Conservation (phyloP, 1,140 invertebrate genomes). For the Macrobrachium nipponense region DNA sequence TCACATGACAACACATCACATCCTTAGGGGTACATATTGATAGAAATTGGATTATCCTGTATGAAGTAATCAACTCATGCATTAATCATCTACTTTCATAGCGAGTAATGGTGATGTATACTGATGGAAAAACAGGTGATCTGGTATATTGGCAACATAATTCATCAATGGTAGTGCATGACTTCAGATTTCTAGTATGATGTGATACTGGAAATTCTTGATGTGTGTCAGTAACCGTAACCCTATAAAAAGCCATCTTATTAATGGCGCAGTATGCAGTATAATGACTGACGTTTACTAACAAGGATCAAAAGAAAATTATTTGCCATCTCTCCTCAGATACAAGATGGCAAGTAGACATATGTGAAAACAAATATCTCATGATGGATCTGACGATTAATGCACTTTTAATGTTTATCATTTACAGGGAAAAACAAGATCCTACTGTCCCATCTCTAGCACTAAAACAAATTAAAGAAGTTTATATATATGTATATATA, state of each 20-base stretch:
- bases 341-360: slow-evolving; percentile 24
- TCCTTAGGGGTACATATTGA: slow-evolving; percentile 45
- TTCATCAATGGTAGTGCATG: too few relatives aligned
- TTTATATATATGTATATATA: background rate
- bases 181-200: slow-evolving; percentile 6
- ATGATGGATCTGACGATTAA: too few relatives aligned
- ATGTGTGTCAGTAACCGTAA: slow-evolving; percentile 42
- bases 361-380: background rate
- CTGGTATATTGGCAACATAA: too few relatives aligned
- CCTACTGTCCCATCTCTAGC: slow-evolving; percentile 31
- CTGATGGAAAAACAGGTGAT: background rate
- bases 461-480: background rate
- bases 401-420: background rate
- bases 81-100: slow-evolving; percentile 21
- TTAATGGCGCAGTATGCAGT: too few relatives aligned
- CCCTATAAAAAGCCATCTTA: background rate
- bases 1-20: slow-evolving; percentile 49
- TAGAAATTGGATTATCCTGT: slow-evolving; percentile 29
- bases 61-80: slow-evolving; percentile 16
- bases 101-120: slow-evolving; percentile 16
- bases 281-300: too few relatives aligned
- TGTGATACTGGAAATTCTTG: slow-evolving; percentile 38
- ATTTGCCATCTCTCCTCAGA: background rate
- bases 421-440: slow-evolving; percentile 19
- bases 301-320: slow-evolving; percentile 12